phyloP scores from a whole-genome alignment of 2,797 vertebrate genomes.

The Tamandua tetradactyla region DNA sequence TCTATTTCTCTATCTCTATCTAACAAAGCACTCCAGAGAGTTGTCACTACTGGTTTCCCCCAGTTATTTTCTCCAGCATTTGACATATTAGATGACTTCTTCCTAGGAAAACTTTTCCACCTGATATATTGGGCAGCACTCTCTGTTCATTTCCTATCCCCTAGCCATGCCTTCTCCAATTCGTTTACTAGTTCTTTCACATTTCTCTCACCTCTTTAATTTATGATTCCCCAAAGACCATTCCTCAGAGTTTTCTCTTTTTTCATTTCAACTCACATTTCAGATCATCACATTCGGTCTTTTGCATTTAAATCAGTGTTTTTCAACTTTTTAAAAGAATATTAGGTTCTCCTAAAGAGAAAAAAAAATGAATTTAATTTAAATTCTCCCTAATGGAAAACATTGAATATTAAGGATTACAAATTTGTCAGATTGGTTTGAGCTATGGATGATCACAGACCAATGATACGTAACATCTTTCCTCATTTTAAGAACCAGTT shows the following conservation, averaged over 20 bases:
- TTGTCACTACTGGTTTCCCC: too few relatives aligned
- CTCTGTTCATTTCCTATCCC: not conserved
- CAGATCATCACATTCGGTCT: not conserved
- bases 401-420: constrained; percentile 11
- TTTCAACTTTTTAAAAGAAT: not conserved
- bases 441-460: not conserved
- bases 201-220: not conserved
- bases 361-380: constrained; percentile 46
- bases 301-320: not conserved
- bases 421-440: not conserved
- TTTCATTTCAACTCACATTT: not conserved
- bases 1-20: too few relatives aligned
- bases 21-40: too few relatives aligned
- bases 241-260: constrained; percentile 1
- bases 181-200: not conserved
- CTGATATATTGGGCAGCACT: not conserved
- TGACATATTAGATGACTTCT: not conserved
- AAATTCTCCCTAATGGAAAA: not conserved
- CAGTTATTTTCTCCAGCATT: not conserved
- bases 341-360: not conserved
- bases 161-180: not conserved
- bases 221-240: not conserved
- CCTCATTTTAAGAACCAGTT: not conserved
- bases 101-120: not conserved
- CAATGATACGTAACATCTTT: not conserved